Base-by-base conservation (phyloP, 35 echinoderm and acorn worm species). In the Heliocidaris erythrogramma region DNA sequence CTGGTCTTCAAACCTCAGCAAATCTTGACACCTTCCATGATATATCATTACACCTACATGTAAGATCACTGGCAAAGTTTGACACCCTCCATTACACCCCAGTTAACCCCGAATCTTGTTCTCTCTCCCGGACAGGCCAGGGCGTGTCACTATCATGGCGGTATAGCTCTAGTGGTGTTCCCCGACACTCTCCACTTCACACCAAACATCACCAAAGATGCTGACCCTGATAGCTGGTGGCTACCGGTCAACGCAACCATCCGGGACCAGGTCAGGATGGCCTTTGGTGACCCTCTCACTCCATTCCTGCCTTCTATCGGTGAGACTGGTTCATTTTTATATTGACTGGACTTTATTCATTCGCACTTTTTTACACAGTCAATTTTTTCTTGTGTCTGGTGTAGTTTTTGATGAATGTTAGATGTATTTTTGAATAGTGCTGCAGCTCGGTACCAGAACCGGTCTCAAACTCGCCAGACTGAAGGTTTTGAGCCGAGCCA, bases 261-360 rank as follows among this genome's bases (percentile, higher is more conserved):
- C 53, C 91, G 94, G 1, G 97, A 98, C 29, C 90, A 50, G 27
- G 95, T 88, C 11, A 56, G 94, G 21, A 92, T 86, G 21, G 92
- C 92, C 30, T 95, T 96, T 48, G 97, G 97, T 13, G 97, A 98
- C 61, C 97, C 95, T 5, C 59, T 42, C 27, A 95, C 97, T 8
- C 94, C 94, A 2, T 95, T 96, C 47, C 90, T 95, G 27, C 97
- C 97, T 24, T 95, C 97, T 50, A 21, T 95, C 30, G 85, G 96
- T 97, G 88, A 95, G 94, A 30, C 49, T 27, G 21, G n/a, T 13
- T 94, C 3, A 59, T 93, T 24, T 13, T n/a, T 49, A 18, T 93
- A n/a, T 47, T 49, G 2, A 92, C 29, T 91, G 29, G 29, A 42
- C 35, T 42, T 42, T 3, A 42, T 42, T 42, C 31, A 12, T 93